These are phyloP conservation scores for Lochmaea capreae DNA, from an alignment of 2,888 invertebrate species.

Conservation along the genomic window DNA sequence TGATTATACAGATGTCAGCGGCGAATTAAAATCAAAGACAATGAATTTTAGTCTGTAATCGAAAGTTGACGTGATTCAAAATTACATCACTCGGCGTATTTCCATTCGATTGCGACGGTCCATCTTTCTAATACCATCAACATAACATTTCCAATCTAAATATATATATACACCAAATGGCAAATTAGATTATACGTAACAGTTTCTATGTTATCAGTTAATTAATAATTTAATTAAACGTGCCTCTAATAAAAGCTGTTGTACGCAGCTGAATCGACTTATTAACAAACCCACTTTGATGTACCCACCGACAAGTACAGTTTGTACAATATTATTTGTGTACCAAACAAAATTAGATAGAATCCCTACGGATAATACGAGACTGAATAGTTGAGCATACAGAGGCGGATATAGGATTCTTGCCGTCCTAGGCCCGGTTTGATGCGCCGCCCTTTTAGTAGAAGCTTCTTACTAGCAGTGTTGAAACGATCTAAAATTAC, in stretches of 20 bases:
- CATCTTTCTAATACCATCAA: too few species aligned
- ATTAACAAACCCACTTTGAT: background rate
- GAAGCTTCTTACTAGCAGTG: too few species aligned
- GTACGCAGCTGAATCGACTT: background rate
- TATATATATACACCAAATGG: background rate
- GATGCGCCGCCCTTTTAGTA: too few species aligned
- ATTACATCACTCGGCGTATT: too few species aligned
- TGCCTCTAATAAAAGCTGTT: background rate
- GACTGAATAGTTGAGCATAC: background rate
- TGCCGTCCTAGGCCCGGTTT: too few species aligned
- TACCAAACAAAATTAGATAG: background rate
- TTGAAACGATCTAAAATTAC: too few species aligned
- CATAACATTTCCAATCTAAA: background rate
- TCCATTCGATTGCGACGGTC: too few species aligned
- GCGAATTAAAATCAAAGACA: background rate
- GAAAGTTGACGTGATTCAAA: background rate
- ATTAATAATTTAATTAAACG: constrained; percentile 6
- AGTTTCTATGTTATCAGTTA: background rate
- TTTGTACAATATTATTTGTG: background rate
- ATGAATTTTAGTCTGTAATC: background rate
- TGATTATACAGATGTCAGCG: background rate
- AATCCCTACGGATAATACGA: too few species aligned
- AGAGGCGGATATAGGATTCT: too few species aligned
- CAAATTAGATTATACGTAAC: background rate
- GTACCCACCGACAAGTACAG: background rate